Conservation (phyloP, 2,888 invertebrate species). For the Onchidella celtica region DNA sequence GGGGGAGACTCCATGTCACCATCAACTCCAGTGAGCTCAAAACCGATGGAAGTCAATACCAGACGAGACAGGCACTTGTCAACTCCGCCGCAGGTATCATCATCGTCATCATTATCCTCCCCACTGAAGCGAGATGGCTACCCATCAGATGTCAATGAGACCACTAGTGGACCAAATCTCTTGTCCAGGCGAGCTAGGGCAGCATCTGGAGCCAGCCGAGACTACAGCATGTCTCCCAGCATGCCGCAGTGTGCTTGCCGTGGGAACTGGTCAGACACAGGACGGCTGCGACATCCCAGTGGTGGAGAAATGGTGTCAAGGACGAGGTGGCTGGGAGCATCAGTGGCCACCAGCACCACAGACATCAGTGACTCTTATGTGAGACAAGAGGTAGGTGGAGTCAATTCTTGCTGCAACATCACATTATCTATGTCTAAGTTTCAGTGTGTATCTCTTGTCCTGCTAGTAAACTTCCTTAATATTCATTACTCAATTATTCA, state of each 20-base stretch:
- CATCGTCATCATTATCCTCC: background rate
- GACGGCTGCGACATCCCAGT: constrained; percentile 18
- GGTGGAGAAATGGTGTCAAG: constrained; percentile 22
- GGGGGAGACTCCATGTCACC: background rate
- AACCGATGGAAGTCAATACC: constrained; percentile 23
- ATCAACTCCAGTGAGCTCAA: background rate
- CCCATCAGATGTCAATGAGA: background rate
- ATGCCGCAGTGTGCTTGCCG: background rate
- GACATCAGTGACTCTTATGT: constrained; percentile 77
- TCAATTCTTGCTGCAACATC: no score
- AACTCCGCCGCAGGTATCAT: background rate
- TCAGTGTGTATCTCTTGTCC: background rate
- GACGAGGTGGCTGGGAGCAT: constrained; percentile 15
- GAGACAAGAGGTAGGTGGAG: constrained; percentile 29
- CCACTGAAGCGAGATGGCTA: background rate
- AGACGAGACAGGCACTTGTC: background rate
- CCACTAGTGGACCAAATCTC: background rate
- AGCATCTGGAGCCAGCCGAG: constrained; percentile 38
- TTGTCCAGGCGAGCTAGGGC: constrained; percentile 21
- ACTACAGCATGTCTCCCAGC: constrained; percentile 26
- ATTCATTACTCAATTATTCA: background rate
- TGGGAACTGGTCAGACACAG: constrained; percentile 36
- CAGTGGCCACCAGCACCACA: constrained; percentile 75
- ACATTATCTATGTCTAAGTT: background rate
- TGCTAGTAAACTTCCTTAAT: no score